A percentile compares a stretch with the other conserved stretches of the same genome.
Evolutionary conservation across 2,113 vertebrate genomes (phyloP).

Genomic region (Pelvicachromis taeniatus): DNA sequence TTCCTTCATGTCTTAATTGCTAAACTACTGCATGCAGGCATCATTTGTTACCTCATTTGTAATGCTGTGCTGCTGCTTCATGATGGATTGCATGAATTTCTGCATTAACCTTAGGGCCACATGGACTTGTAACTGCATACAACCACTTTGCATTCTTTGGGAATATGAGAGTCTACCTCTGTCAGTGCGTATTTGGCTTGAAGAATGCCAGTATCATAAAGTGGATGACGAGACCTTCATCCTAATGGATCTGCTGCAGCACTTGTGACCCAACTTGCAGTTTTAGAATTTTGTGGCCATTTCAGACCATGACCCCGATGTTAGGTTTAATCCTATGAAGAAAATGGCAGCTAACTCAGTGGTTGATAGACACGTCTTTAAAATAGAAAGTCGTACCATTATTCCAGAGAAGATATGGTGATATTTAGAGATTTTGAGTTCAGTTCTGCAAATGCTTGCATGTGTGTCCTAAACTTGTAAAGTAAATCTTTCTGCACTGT

Average conservation of each 20-base stretch:
- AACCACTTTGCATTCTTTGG: background rate
- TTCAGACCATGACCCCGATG: constrained; percentile 42
- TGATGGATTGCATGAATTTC: constrained; percentile 30
- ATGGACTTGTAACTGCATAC: background rate
- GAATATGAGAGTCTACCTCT: background rate
- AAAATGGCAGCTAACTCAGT: constrained; percentile 53
- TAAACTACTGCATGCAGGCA: constrained; percentile 22
- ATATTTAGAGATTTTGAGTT: constrained; percentile 27
- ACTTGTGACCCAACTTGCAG: background rate
- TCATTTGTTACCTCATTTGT: constrained; percentile 20
- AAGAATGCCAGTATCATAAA: background rate
- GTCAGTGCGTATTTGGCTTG: background rate
- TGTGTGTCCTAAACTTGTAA: constrained; percentile 21
- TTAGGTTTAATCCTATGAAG: constrained; percentile 30
- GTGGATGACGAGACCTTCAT: background rate
- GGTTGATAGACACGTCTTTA: constrained; percentile 4
- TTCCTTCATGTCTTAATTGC: constrained; percentile 35
- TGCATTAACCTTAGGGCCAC: constrained; percentile 33
- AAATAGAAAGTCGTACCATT: background rate
- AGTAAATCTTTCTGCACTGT: constrained; percentile 31
- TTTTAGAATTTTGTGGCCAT: constrained; percentile 38
- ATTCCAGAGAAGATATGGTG: background rate
- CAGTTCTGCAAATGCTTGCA: constrained; percentile 1
- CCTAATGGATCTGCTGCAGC: background rate
- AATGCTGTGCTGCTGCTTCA: constrained; percentile 8